Evolutionary conservation across 2,888 invertebrate species (phyloP).

Genomic region (Brachynemurus nebulosus): DNA sequence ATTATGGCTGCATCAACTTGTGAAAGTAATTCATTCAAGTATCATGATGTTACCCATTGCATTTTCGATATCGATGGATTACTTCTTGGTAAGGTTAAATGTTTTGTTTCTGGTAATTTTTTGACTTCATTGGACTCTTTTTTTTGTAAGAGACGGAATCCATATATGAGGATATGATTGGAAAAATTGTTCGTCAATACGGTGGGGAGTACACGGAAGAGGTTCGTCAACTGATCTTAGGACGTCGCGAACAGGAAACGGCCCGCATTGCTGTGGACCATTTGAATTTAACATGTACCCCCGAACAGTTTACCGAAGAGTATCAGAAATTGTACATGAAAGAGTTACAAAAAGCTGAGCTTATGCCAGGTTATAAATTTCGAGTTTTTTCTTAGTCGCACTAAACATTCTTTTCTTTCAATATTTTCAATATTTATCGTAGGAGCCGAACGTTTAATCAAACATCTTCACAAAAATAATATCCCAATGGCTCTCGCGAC

Average conservation of each 20-base stretch:
- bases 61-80: slow-evolving; percentile 62
- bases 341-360: slow-evolving; percentile 43
- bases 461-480: slow-evolving; percentile 55
- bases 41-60: slow-evolving; percentile 54
- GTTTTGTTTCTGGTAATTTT: neutral
- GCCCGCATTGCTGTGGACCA: slow-evolving; percentile 54
- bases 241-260: slow-evolving; percentile 55
- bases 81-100: slow-evolving; percentile 36
- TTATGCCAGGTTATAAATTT: slow-evolving; percentile 49
- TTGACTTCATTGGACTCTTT: no score
- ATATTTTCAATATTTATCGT: slow-evolving; percentile 22
- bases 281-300: slow-evolving; percentile 50
- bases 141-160: slow-evolving; percentile 63
- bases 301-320: slow-evolving; percentile 48
- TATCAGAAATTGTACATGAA: slow-evolving; percentile 43
- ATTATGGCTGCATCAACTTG: no score
- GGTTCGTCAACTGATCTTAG: slow-evolving; percentile 61
- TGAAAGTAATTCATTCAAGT: no score
- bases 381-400: neutral
- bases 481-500: slow-evolving; percentile 82
- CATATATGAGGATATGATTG: slow-evolving; percentile 61
- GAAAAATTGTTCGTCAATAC: slow-evolving; percentile 51
- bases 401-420: slow-evolving; percentile 8
- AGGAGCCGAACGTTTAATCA: slow-evolving; percentile 68
- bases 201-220: slow-evolving; percentile 68